Percentiles rank a stretch among this genome's conserved stretches.
Evolutionary conservation across 1,140 invertebrate species (phyloP).

Genomic region (Cepaea nemoralis): DNA sequence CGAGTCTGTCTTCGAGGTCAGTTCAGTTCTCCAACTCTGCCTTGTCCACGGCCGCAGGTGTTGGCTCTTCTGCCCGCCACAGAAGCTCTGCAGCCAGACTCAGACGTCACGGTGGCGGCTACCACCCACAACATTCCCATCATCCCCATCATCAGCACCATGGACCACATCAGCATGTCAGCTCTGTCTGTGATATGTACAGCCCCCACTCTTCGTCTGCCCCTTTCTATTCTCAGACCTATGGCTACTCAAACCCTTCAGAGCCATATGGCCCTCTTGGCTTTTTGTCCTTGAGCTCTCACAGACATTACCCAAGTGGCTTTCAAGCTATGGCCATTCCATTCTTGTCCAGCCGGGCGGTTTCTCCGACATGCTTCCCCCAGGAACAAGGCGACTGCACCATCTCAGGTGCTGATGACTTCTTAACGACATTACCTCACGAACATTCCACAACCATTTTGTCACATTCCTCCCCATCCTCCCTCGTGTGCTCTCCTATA

Average conservation of each 20-base stretch:
- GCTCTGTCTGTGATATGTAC: slow-evolving; percentile 29
- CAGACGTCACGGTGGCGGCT: not conserved
- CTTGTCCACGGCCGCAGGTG: slow-evolving; percentile 17
- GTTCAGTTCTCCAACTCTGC: slow-evolving; percentile 26
- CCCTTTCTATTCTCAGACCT: not conserved
- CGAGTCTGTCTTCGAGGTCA: slow-evolving; percentile 33
- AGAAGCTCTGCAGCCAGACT: slow-evolving; percentile 20
- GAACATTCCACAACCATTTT: slow-evolving; percentile 28
- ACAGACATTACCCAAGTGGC: slow-evolving; percentile 9
- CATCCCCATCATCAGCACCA: slow-evolving; percentile 8
- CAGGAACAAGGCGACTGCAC: not conserved
- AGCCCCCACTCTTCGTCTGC: not conserved
- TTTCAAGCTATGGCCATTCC: slow-evolving; percentile 14
- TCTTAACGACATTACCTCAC: not conserved
- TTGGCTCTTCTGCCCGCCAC: not conserved
- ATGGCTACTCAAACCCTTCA: not conserved
- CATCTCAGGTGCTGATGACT: not conserved
- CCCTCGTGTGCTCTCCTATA: slow-evolving; percentile 23
- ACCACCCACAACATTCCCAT: slow-evolving; percentile 12
- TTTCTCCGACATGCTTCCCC: slow-evolving; percentile 27
- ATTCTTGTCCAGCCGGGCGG: slow-evolving; percentile 11
- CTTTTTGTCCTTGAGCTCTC: slow-evolving; percentile 5
- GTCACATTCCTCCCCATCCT: slow-evolving; percentile 33
- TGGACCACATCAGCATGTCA: not conserved
- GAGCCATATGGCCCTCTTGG: slow-evolving; percentile 13